Evolutionary conservation across 2,113 vertebrate species (phyloP), one percentile per base, ranked within the genome.

Genomic region (Caretta caretta): DNA sequence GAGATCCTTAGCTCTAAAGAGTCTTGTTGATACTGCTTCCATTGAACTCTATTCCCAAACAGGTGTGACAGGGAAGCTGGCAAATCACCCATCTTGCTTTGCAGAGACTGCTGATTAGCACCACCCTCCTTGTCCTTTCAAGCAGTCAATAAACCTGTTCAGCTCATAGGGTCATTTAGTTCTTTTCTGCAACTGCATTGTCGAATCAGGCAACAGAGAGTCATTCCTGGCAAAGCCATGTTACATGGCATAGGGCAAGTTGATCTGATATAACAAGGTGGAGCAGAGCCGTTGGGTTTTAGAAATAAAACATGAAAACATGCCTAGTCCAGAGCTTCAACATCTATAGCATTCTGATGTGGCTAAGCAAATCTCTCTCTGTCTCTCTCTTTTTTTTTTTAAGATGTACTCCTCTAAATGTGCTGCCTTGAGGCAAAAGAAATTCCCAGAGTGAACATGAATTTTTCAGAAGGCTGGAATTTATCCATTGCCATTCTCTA

Each of bases 391-490:
- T 16, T 65, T n/a, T 31, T 62, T n/a, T 69, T n/a, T 69, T 20
- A 20, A 29, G 95, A 96, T 96, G 79, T 35, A 87, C 59, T 83
- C 95, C 96, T 96, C 84, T 93, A 90, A 93, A 93, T 96, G 94
- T 59, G 50, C 56, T 96, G 94, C 93, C 95, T 91, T 25, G 56
- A 96, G 87, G 88, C 86, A 92, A 90, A 38, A 94, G 65, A 94
- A 95, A 96, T 94, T 96, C 96, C 94, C 93, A 93, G 90, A 96
- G 94, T 85, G 89, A 89, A 56, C 59, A 93, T 95, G 82, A 97
- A 95, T 97, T 96, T 96, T 97, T 97, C 88, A 97, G 85, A 59
- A 97, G 91, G 29, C n/a, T 88, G 56, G 65, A 86, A 93, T 92
- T 72, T 92, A 84, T 91, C 94, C 92, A 59, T 53, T 86, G 85